Evolutionary conservation across 2,888 invertebrate species (phyloP).

Genomic region (Seladonia tumulorum): DNA sequence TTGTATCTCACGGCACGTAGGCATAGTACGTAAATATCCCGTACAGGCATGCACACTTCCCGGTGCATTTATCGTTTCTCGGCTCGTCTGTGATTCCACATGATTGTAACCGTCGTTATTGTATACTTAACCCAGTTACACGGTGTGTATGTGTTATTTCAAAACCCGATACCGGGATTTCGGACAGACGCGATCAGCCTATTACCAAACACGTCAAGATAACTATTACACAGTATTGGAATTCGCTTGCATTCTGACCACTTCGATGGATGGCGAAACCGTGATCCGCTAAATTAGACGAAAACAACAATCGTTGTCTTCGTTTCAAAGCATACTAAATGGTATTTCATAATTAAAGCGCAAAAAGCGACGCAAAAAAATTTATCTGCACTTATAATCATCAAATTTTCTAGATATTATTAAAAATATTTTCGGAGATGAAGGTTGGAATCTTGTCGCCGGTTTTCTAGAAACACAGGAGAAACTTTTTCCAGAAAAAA

Average conservation of each 20-base stretch:
- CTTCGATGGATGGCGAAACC: background rate
- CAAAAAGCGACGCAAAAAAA: background rate
- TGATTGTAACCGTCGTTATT: conserved; percentile 30
- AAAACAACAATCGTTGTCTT: background rate
- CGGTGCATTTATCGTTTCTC: conserved; percentile 62
- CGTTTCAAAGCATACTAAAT: background rate
- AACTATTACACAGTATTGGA: conserved; percentile 29
- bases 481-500: background rate
- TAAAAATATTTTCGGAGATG: background rate
- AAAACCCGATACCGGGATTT: background rate
- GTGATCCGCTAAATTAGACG: background rate
- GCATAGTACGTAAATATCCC: conserved; percentile 61
- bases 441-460: background rate
- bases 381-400: background rate
- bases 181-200: background rate
- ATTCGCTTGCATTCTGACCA: background rate
- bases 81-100: conserved; percentile 30
- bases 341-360: background rate
- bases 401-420: background rate
- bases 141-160: background rate
- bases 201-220: background rate
- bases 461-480: background rate
- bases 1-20: conserved; percentile 47
- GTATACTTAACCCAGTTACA: conserved; percentile 34
- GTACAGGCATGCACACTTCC: conserved; percentile 40